Conservation (phyloP, 2,113 vertebrate species). For the Plecotus auritus region DNA sequence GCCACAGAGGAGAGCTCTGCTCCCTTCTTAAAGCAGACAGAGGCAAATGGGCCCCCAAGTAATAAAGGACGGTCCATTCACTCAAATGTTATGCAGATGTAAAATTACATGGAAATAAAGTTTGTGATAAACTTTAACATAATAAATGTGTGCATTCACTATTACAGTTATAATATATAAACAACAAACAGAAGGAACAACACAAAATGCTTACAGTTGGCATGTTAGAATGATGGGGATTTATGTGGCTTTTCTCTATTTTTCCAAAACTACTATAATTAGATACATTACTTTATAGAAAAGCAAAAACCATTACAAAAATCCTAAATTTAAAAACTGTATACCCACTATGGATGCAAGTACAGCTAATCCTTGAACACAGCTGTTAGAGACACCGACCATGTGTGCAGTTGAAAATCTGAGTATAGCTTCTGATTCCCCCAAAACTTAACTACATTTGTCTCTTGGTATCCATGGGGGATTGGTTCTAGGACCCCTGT, state of each 20-base stretch:
- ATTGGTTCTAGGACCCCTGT: not conserved
- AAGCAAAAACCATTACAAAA: not conserved
- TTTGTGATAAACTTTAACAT: not conserved
- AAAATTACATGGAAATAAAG: not conserved
- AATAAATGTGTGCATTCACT: not conserved
- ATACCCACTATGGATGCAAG: not conserved
- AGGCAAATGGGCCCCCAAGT: not conserved
- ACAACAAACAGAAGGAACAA: not conserved
- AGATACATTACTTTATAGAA: not conserved
- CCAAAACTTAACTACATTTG: not conserved
- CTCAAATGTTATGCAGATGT: not conserved
- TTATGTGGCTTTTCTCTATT: not conserved
- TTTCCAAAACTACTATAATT: conserved; percentile 11
- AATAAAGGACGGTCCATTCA: conserved; percentile 8
- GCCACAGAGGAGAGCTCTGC: not conserved
- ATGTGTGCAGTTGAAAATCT: not conserved
- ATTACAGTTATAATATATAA: not conserved
- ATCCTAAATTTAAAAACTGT: not conserved
- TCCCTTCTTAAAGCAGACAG: not conserved
- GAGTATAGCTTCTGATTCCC: not conserved
- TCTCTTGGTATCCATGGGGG: not conserved
- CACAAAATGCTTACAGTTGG: not conserved
- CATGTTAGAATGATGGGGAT: not conserved
- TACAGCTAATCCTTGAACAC: not conserved
- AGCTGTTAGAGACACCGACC: too few relatives aligned